Conservation (phyloP, 2,113 vertebrate genomes). For the Syngnathus scovelli region DNA sequence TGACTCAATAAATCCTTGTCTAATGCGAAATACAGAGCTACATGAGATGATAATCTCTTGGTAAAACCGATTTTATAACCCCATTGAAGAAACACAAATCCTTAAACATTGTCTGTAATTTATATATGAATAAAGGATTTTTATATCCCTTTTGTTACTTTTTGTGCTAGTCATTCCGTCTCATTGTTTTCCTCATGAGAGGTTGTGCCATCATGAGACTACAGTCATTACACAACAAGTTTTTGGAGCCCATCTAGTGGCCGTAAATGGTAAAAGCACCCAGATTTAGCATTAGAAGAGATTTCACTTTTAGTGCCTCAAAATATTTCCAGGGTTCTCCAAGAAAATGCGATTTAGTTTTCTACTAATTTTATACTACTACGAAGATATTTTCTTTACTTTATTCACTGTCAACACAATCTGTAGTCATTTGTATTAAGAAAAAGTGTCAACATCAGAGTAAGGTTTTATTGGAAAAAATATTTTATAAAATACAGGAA, state of each 20-base stretch:
- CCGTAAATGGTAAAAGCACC: not conserved
- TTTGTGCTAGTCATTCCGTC: not conserved
- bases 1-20: conserved; percentile 11
- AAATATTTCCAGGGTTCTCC: no score
- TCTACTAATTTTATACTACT: no score
- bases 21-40: conserved; percentile 32
- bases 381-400: no score
- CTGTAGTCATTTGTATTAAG: not conserved
- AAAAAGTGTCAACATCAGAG: not conserved
- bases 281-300: not conserved
- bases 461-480: conserved; percentile 49
- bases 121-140: conserved; percentile 69
- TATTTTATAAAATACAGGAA: conserved; percentile 35
- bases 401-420: not conserved
- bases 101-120: conserved; percentile 65
- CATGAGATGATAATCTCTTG: conserved; percentile 28
- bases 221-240: not conserved
- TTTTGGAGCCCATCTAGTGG: conserved; percentile 39
- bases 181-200: not conserved
- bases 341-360: no score
- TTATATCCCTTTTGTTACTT: conserved; percentile 45
- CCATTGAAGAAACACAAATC: conserved; percentile 29
- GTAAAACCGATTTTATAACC: conserved; percentile 17
- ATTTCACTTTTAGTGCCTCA: no score
- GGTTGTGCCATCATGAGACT: not conserved